Conservation (phyloP, 2,888 invertebrate genomes). For the Diarsia mendica region DNA sequence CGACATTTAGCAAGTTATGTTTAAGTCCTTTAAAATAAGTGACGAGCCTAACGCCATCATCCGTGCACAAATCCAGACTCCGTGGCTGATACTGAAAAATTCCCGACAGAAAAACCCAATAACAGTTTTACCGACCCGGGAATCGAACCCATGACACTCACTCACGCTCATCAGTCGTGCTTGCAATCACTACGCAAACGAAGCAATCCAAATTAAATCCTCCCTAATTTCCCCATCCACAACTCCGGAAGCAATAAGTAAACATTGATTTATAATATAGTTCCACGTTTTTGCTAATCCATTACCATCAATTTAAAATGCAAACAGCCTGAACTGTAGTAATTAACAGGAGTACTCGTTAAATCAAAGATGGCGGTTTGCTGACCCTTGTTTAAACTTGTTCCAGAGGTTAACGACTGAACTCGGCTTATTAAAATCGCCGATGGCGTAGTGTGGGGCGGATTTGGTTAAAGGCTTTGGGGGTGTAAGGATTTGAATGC, state of each 20-base stretch:
- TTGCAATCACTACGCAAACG: no score
- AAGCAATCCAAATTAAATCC: no score
- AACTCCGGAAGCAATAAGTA: conserved; percentile 6
- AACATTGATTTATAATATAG: conserved; percentile 36
- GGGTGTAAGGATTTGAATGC: neutral
- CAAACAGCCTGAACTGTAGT: conserved; percentile 44
- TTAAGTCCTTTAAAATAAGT: no score
- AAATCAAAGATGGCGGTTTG: conserved; percentile 43
- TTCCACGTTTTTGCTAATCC: conserved; percentile 29
- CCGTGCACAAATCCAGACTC: no score
- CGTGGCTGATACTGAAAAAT: no score
- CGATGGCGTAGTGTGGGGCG: conserved; percentile 41
- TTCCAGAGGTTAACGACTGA: conserved; percentile 61
- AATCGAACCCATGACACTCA: no score
- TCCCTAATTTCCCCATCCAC: neutral
- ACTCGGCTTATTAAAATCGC: conserved; percentile 55
- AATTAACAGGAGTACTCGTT: conserved; percentile 48
- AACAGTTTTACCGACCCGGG: no score
- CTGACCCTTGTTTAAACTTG: conserved; percentile 57
- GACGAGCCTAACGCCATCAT: no score
- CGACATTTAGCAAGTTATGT: no score
- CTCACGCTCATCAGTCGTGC: no score
- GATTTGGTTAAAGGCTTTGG: conserved; percentile 15
- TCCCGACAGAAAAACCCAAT: no score
- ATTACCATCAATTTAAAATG: conserved; percentile 54